Evolutionary conservation across 2,797 vertebrate species (phyloP).

Genomic region (Acanthis flammea): DNA sequence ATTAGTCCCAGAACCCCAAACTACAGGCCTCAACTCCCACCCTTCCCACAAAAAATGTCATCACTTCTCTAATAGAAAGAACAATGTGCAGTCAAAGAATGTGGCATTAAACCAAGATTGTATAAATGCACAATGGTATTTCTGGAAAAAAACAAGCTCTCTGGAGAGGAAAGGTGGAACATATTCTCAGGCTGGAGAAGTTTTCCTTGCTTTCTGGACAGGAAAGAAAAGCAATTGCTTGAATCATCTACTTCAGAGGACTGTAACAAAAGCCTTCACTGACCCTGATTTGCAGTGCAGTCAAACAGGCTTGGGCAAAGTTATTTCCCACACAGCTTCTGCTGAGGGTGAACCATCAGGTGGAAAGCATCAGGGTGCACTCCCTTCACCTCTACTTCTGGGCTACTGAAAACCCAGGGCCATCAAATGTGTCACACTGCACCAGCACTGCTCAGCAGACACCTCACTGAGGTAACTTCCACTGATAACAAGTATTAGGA

Average conservation of each 20-base stretch:
- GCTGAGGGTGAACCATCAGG: not conserved
- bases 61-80: not conserved
- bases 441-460: not conserved
- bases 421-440: rapidly evolving
- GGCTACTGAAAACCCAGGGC: rapidly evolving
- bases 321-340: not conserved
- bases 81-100: not conserved
- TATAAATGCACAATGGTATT: not conserved
- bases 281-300: not conserved
- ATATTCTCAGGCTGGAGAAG: not conserved
- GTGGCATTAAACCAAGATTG: not conserved
- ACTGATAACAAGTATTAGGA: rapidly evolving
- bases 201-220: not conserved
- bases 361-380: not conserved
- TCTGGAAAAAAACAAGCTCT: not conserved
- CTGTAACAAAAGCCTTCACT: not conserved
- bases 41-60: not conserved
- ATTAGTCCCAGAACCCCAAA: not conserved
- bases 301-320: not conserved
- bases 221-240: not conserved
- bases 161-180: not conserved
- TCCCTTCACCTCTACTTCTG: not conserved
- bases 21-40: not conserved
- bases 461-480: not conserved
- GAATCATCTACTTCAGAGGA: not conserved